Percentiles rank a stretch among this genome's conserved stretches.
phyloP scores from a whole-genome alignment of 2,797 vertebrate genomes.

The Phrynocephalus vlangalii region DNA sequence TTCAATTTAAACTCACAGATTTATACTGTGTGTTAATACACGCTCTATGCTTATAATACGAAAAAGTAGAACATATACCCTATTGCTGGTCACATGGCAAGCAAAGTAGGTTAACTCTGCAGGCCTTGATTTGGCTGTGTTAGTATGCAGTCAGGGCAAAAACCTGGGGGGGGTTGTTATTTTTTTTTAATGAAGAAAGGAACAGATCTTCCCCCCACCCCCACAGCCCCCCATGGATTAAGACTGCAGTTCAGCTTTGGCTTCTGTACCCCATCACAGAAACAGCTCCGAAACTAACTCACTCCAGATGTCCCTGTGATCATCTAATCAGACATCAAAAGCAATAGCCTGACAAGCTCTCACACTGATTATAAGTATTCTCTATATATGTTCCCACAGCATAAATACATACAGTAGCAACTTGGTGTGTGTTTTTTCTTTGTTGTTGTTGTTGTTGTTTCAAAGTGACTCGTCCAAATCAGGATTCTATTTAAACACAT shows the following conservation, averaged over 20 bases:
- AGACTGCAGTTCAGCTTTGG: constrained; percentile 69
- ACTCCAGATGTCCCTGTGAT: constrained; percentile 80
- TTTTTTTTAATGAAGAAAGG: constrained; percentile 47
- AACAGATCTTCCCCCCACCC: not conserved
- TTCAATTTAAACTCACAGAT: constrained; percentile 36
- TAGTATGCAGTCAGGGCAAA: constrained; percentile 40
- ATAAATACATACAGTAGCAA: constrained; percentile 69
- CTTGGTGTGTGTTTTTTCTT: constrained; percentile 32
- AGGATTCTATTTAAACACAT: constrained; percentile 68
- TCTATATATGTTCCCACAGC: constrained; percentile 65
- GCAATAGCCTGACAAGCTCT: constrained; percentile 73
- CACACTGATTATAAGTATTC: constrained; percentile 71
- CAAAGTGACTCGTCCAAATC: constrained; percentile 73
- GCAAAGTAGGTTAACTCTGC: constrained; percentile 59
- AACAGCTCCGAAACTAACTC: constrained; percentile 78
- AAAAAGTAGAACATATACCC: rapidly evolving
- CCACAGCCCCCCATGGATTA: constrained; percentile 56
- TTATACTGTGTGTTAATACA: constrained; percentile 33
- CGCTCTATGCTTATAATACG: constrained; percentile 20
- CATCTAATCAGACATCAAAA: constrained; percentile 81
- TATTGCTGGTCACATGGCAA: constrained; percentile 43
- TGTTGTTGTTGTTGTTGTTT: constrained; percentile 31
- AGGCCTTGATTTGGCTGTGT: constrained; percentile 47
- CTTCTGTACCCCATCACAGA: constrained; percentile 68
- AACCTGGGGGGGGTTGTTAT: constrained; percentile 15